phyloP scores from a whole-genome alignment of 1,140 invertebrate genomes.

The Oncopodura yosiiana region DNA sequence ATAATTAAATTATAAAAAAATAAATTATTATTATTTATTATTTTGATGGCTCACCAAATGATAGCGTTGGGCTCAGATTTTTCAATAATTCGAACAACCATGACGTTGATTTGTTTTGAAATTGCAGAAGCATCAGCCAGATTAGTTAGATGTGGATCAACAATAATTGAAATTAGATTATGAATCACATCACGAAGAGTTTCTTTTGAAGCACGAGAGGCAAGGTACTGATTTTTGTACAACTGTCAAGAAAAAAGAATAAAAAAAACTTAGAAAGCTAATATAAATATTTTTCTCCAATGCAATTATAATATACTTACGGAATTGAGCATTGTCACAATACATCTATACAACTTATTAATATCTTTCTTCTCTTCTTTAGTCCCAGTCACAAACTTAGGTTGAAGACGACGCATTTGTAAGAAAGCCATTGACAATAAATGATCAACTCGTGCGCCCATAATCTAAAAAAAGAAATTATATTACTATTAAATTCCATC shows the following conservation, averaged over 20 bases:
- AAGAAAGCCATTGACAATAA: constrained; percentile 13
- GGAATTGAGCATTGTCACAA: neutral
- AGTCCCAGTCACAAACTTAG: neutral
- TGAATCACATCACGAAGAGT: constrained; percentile 58
- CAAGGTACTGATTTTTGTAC: too few relatives aligned
- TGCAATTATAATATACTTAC: constrained; percentile 41
- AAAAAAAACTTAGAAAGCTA: too few relatives aligned
- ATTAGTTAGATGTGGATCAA: constrained; percentile 55
- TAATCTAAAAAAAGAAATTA: constrained; percentile 34
- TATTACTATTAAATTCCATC: too few relatives aligned
- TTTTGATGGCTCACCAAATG: constrained; percentile 50
- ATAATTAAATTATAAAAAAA: constrained; percentile 47
- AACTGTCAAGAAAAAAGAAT: too few relatives aligned
- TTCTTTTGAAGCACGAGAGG: constrained; percentile 46
- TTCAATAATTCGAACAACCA: constrained; percentile 69
- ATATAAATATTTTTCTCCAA: too few relatives aligned
- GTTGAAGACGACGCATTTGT: constrained; percentile 14
- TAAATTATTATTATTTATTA: neutral
- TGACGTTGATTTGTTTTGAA: constrained; percentile 64
- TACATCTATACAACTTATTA: constrained; percentile 41
- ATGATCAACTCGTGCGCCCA: constrained; percentile 3
- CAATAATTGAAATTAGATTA: constrained; percentile 52
- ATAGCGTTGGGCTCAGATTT: constrained; percentile 65
- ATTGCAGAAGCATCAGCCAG: constrained; percentile 53
- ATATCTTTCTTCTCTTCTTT: constrained; percentile 39